Evolutionary conservation across 2,797 vertebrate species (phyloP).

Genomic region (Pseudochromis fuscus): DNA sequence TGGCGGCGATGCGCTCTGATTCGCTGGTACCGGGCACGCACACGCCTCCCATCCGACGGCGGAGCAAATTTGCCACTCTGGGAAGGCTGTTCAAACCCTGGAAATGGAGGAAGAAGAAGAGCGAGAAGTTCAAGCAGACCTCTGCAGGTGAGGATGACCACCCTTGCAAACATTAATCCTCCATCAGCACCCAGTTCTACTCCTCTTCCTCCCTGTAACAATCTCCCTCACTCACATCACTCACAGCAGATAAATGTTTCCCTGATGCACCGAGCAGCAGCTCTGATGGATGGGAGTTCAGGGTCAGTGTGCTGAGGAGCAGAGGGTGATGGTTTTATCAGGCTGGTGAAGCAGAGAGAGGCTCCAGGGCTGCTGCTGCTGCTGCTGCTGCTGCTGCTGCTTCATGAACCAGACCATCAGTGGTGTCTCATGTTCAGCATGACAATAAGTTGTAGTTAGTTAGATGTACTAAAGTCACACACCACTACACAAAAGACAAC

Average conservation of each 20-base stretch:
- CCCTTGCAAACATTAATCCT: neutral
- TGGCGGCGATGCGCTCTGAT: conserved; percentile 97
- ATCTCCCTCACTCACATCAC: conserved; percentile 19
- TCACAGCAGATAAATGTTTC: conserved; percentile 25
- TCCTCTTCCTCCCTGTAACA: neutral
- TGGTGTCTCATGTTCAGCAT: neutral
- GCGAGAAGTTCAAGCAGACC: conserved; percentile 96
- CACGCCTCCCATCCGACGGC: conserved; percentile 95
- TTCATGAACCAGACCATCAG: neutral
- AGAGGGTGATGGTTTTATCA: conserved; percentile 16
- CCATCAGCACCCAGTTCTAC: neutral
- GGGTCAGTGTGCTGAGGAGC: conserved; percentile 28
- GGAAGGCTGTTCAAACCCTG: conserved; percentile 96
- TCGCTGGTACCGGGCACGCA: conserved; percentile 97
- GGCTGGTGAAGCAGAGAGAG: conserved; percentile 3
- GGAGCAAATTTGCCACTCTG: conserved; percentile 94
- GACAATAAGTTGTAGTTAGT: neutral
- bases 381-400: neutral
- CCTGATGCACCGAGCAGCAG: conserved; percentile 8
- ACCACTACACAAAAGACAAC: no score
- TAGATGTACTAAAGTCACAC: neutral
- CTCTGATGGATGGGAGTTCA: conserved; percentile 40
- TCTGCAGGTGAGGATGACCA: conserved; percentile 88
- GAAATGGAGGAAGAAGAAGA: conserved; percentile 99
- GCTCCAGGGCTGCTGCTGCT: no score